These are phyloP conservation scores for Melangyna quadrimaculata DNA, from an alignment of 2,888 invertebrate genomes.

Conservation along the genomic window DNA sequence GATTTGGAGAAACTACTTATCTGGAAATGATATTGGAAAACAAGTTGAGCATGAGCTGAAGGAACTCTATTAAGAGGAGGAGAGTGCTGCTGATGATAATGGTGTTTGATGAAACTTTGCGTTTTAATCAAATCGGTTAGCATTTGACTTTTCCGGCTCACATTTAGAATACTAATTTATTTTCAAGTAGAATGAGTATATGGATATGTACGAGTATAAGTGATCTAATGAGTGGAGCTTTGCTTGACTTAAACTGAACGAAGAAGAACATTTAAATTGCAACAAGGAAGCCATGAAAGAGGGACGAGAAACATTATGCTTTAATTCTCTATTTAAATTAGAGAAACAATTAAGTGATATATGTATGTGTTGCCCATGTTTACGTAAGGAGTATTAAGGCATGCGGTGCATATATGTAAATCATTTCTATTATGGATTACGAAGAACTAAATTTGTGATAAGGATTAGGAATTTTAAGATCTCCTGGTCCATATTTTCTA, in stretches of 20 bases:
- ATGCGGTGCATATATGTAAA: no score
- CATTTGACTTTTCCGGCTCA: constrained; percentile 48
- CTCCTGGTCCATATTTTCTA: no score
- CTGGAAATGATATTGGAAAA: constrained; percentile 56
- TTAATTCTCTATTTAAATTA: background rate
- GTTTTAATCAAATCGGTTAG: constrained; percentile 49
- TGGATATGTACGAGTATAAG: background rate
- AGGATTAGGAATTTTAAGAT: no score
- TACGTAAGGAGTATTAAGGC: no score
- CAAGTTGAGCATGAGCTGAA: constrained; percentile 29
- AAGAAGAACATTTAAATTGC: background rate
- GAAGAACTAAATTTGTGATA: no score
- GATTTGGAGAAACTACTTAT: constrained; percentile 38
- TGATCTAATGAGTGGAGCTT: background rate
- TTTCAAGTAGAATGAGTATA: background rate
- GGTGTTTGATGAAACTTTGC: constrained; percentile 7
- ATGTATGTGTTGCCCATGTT: background rate
- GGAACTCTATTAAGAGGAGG: background rate
- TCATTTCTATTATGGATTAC: no score
- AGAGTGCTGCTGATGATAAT: background rate
- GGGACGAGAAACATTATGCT: background rate
- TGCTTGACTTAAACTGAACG: background rate
- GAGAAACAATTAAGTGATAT: background rate
- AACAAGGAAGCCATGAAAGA: background rate
- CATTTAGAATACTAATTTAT: constrained; percentile 14